These are phyloP conservation scores for Polymixis lichenea DNA, from an alignment of 2,888 invertebrate genomes.

Conservation along the genomic window DNA sequence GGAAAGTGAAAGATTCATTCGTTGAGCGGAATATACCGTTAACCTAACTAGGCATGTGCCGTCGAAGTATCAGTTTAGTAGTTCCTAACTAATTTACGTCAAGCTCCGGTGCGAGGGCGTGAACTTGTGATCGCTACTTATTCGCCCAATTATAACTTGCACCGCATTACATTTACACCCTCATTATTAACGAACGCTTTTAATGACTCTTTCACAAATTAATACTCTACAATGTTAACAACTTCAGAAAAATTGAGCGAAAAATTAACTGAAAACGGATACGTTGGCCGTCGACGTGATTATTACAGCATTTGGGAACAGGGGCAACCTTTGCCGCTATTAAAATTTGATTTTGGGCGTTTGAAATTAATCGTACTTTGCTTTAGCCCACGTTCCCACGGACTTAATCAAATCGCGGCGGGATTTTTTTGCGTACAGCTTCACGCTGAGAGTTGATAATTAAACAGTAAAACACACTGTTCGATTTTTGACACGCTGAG, in stretches of 20 bases:
- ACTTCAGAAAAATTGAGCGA: slow-evolving; percentile 40
- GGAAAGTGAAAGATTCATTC: slow-evolving; percentile 51
- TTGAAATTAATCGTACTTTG: slow-evolving; percentile 27
- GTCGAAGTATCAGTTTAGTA: slow-evolving; percentile 82
- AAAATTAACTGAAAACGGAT: slow-evolving; percentile 55
- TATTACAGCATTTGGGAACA: slow-evolving; percentile 35
- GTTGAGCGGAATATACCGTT: slow-evolving; percentile 59
- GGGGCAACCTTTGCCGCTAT: slow-evolving; percentile 27
- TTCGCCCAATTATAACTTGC: slow-evolving; percentile 85
- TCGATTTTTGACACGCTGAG: too few species aligned
- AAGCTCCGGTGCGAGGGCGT: slow-evolving; percentile 72
- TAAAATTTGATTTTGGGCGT: slow-evolving; percentile 42
- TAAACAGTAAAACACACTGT: too few species aligned
- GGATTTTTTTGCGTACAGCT: too few species aligned
- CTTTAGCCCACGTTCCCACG: not conserved
- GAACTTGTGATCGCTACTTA: slow-evolving; percentile 81
- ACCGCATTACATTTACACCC: slow-evolving; percentile 71
- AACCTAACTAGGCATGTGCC: slow-evolving; percentile 77
- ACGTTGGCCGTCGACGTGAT: slow-evolving; percentile 40
- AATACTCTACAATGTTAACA: slow-evolving; percentile 56
- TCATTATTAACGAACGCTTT: slow-evolving; percentile 62
- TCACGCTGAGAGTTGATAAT: too few species aligned
- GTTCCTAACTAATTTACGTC: slow-evolving; percentile 85
- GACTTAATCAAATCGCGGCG: too few species aligned
- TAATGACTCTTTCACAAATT: slow-evolving; percentile 63